A percentile compares a stretch with the other conserved stretches of the same genome.
Conservation (phyloP, 2,797 vertebrate species). For the Lepus townsendii region DNA sequence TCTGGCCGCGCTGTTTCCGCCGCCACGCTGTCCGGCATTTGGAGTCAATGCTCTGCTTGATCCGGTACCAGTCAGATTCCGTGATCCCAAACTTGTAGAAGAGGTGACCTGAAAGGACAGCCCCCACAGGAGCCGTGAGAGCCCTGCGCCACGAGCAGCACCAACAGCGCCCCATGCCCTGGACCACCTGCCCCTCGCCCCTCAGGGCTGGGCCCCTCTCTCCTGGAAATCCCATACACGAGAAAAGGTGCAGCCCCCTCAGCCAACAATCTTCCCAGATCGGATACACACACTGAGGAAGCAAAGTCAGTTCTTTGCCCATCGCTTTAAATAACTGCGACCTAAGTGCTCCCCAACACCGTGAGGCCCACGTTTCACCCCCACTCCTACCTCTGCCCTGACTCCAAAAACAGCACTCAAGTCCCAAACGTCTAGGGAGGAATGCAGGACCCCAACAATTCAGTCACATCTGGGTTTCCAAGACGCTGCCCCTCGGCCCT, state of each 20-base stretch:
- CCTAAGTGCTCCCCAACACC: background rate
- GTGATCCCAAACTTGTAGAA: constrained; percentile 98
- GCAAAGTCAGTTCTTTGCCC: background rate
- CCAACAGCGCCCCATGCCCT: too few species aligned
- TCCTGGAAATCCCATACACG: too few species aligned
- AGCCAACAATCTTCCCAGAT: background rate
- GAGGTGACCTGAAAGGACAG: constrained; percentile 93
- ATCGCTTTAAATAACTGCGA: background rate
- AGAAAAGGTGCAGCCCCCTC: background rate
- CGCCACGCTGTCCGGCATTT: constrained; percentile 99
- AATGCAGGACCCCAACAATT: background rate
- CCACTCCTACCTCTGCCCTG: background rate
- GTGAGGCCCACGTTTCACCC: accelerated
- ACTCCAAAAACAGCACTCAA: background rate
- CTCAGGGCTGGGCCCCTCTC: too few species aligned
- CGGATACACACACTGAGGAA: background rate
- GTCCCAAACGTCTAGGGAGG: background rate
- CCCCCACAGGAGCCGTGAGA: too few species aligned
- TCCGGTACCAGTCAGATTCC: constrained; percentile 99
- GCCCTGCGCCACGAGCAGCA: too few species aligned
- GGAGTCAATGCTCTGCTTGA: constrained; percentile 99
- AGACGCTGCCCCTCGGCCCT: background rate
- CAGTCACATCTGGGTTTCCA: background rate
- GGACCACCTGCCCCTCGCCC: too few species aligned
- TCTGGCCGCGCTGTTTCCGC: constrained; percentile 98